Base-by-base conservation (phyloP, 2,797 vertebrate genomes). In the Cygnus olor region DNA sequence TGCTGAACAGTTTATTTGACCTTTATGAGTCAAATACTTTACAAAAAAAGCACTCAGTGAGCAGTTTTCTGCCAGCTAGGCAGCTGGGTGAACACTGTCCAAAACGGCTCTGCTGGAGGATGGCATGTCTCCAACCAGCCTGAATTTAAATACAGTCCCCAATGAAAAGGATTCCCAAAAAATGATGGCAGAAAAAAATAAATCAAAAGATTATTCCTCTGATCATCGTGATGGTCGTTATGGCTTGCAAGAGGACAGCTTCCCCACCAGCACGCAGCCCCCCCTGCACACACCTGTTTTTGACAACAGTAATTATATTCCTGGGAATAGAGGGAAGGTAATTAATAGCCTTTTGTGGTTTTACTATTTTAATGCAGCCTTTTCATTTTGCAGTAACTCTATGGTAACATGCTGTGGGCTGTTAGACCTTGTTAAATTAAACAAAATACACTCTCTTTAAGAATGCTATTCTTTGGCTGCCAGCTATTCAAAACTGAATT, bases 381-480 rank as follows among this genome's bases (percentile, higher is more conserved):
- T 96, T 95, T 95, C 89, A 88, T 95, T 94, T 87, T 64, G 84
- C 82, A 68, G 91, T 72, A 96, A 94, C 76, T 88, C 93, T 94
- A 9, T 61, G 87, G 95, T 89, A 95, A 93, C 94, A 95, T 40
- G 95, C 92, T 97, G 95, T 88, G 94, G 94, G 94, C 96, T 94
- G 92, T 93, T 96, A 95, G 93, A 89, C 95, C 91, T 94, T 95
- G 95, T 96, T 97, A 97, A 95, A 95, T 97, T 97, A 97, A 97
- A 89, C 93, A 95, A 95, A 97, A 95, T 91, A 89, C 85, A 80
- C 60, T 93, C 94, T 80, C 90, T 97, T 97, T 82, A 95, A 91
- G 90, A 86, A 94, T 91, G 91, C 84, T 95, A 93, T 97, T 97
- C 93, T 96, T 92, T 87, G 85, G 86, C 85, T 97, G 96, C 94